Conservation (phyloP, 2,797 vertebrate genomes). For the Trematomus bernacchii region DNA sequence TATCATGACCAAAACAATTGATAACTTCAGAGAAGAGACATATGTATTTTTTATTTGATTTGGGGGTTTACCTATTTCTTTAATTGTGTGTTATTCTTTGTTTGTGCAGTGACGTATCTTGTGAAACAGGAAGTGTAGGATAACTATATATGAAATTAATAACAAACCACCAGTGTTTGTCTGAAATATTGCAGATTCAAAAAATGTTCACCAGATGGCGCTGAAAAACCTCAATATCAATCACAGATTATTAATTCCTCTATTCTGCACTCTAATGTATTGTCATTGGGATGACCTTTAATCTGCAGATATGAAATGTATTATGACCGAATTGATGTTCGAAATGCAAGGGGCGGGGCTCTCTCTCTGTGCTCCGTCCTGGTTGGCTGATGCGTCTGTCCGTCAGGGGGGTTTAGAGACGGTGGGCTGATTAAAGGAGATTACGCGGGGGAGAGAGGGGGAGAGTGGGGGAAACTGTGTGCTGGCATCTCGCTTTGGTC, state of each 20-base stretch:
- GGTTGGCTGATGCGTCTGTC: conserved; percentile 57
- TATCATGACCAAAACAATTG: too few relatives aligned
- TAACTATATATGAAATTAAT: background rate
- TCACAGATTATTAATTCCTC: too few relatives aligned
- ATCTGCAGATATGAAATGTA: conserved; percentile 23
- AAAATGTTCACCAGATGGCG: background rate
- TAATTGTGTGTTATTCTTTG: background rate
- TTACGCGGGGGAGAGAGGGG: conserved; percentile 48
- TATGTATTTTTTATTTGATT: too few relatives aligned
- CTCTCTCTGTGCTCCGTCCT: conserved; percentile 2
- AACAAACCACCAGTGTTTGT: background rate
- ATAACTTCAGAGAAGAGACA: too few relatives aligned
- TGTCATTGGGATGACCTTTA: conserved; percentile 8
- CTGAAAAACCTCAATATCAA: too few relatives aligned
- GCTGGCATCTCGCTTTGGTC: conserved; percentile 57
- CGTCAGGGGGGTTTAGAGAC: conserved; percentile 50
- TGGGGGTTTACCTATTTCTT: background rate
- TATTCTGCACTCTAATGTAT: background rate
- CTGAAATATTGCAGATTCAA: background rate
- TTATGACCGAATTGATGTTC: conserved; percentile 17
- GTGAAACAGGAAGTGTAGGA: background rate
- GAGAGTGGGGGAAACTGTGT: conserved; percentile 29
- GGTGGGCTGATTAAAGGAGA: conserved; percentile 75
- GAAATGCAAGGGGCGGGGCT: conserved; percentile 9
- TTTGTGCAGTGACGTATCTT: background rate